phyloP scores from a whole-genome alignment of 2,797 vertebrate species.

The Zalophus californianus region DNA sequence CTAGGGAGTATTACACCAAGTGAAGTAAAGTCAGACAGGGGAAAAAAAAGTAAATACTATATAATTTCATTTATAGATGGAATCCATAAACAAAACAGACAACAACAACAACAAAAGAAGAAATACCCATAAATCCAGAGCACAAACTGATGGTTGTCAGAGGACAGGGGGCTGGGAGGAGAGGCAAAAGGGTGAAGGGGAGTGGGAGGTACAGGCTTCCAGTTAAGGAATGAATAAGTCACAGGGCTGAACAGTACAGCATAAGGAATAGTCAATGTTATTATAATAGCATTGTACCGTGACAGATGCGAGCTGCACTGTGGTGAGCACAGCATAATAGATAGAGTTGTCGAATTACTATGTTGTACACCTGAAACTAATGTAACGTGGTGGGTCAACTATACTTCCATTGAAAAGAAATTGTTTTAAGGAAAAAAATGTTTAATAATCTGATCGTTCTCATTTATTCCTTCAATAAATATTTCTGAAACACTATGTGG shows the following conservation, averaged over 20 bases:
- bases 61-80: background rate
- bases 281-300: background rate
- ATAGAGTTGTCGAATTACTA: background rate
- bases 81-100: background rate
- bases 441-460: background rate
- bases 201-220: background rate
- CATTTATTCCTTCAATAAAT: background rate
- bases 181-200: background rate
- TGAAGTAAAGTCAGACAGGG: background rate
- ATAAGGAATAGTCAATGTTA: background rate
- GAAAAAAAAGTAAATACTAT: background rate
- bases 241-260: background rate
- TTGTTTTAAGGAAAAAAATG: background rate
- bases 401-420: background rate
- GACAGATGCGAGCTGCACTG: background rate
- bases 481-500: background rate
- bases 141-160: background rate
- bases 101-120: background rate
- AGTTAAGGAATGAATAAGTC: background rate
- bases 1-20: background rate
- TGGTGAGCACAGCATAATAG: background rate
- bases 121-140: background rate
- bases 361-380: background rate
- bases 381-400: background rate
- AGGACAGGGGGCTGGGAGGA: background rate